Base-by-base conservation (phyloP, 2,797 vertebrate genomes). In the Argentina silus region DNA sequence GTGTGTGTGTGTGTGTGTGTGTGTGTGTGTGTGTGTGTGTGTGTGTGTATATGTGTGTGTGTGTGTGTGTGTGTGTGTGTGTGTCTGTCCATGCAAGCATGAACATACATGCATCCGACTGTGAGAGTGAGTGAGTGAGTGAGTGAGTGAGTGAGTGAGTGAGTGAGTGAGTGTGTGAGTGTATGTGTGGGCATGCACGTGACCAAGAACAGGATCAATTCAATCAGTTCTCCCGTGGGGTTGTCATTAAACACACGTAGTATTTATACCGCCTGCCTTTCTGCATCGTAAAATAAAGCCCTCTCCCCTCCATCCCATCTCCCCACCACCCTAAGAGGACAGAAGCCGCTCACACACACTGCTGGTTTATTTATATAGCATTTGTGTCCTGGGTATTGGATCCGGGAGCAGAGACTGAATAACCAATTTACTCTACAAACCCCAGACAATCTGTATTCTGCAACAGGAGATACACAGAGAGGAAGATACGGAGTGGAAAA, bases 361-460 rank as follows among this genome's bases (percentile, higher is more conserved):
- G 65, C 74, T 27, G 47, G 81, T 86, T 93, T 93, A 93, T 93
- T 94, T 92, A 94, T 87, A 81, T 82, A 53, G 56, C 61, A 70
- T 82, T 81, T 81, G 82, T 79, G 76, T 69, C 68, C 72, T 5
- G 51, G 44, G 44, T 55, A 70, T 80, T 79, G 71, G 78, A 67
- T 85, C 79, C 59, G 64, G 72, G 60, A 73, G 62, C 77, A 81
- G 73, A 75, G 77, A 79, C 70, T 43, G 80, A 83, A 78, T 79
- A 87, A 80, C 82, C 81, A 79, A 84, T 86, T 83, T 82, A 76
- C 69, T 72, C 70, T 76, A 77, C 70, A 42, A 74, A 83, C 72
- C 69, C 56, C 74, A 64, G 45, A 72, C 70, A 79, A 70, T 65
- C 60, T 67, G 71, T 69, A 77, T 7, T 48, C 57, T 53, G 48